Conservation (phyloP, 2,888 invertebrate species). For the Fragum sueziense region DNA sequence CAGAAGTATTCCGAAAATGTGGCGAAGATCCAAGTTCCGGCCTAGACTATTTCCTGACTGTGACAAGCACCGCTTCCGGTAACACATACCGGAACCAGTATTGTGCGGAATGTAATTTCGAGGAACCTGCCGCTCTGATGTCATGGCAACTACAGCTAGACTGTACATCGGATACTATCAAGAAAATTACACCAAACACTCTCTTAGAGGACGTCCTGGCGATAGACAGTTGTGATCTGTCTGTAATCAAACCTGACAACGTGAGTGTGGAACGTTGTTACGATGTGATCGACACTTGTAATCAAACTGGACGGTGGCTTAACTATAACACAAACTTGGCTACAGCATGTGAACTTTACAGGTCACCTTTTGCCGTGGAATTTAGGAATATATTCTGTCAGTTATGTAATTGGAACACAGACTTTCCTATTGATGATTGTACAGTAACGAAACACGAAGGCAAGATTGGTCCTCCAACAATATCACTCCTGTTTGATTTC, state of each 20-base stretch:
- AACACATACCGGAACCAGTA: not conserved
- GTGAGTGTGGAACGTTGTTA: not conserved
- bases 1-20: not conserved
- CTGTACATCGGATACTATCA: not conserved
- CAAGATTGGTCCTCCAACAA: not conserved
- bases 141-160: not conserved
- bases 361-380: not conserved
- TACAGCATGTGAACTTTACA: not conserved
- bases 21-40: not conserved
- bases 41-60: not conserved
- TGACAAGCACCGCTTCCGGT: not conserved
- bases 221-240: not conserved
- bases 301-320: not conserved
- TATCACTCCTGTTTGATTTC: constrained; percentile 9
- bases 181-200: not conserved
- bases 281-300: not conserved
- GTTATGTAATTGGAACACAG: not conserved
- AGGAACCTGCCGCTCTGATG: not conserved
- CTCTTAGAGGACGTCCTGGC: not conserved
- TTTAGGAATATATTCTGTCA: constrained; percentile 9
- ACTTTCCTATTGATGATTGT: not conserved
- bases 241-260: not conserved
- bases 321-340: not conserved
- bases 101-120: constrained; percentile 21
- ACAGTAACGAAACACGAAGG: no score